Evolutionary conservation across 1,140 invertebrate species (phyloP).

Genomic region (Brachionus angularis): DNA sequence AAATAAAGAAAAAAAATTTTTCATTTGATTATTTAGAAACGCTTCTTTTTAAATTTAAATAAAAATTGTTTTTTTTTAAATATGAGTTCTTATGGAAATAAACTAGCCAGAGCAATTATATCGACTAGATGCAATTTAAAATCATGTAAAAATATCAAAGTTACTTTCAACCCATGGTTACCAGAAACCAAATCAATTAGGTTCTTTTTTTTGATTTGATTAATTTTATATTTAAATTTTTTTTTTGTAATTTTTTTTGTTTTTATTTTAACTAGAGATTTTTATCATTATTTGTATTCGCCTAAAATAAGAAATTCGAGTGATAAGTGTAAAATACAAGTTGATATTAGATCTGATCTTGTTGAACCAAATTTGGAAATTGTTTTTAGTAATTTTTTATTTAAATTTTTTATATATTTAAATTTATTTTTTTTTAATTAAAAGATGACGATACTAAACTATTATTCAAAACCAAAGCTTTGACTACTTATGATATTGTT

Average conservation of each 20-base stretch:
- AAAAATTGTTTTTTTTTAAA: no score
- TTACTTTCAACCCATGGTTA: constrained; percentile 38
- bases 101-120: constrained; percentile 35
- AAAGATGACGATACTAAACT: constrained; percentile 29
- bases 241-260: neutral
- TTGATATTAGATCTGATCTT: constrained; percentile 35
- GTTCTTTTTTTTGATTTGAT: neutral
- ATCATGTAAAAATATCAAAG: constrained; percentile 28
- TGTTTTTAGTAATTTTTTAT: constrained; percentile 10
- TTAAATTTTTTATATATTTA: neutral
- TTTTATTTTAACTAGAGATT: no score
- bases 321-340: constrained; percentile 23
- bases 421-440: neutral
- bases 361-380: constrained; percentile 28
- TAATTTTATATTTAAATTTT: neutral
- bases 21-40: no score
- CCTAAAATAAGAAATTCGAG: constrained; percentile 10
- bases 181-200: constrained; percentile 34
- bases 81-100: constrained; percentile 42
- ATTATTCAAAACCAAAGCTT: constrained; percentile 37
- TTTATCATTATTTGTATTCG: constrained; percentile 38
- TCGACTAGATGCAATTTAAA: constrained; percentile 18
- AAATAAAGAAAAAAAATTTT: no score
- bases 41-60: no score
- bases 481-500: constrained; percentile 32